Evolutionary conservation across 2,797 vertebrate genomes (phyloP).

Genomic region (Artibeus jamaicensis): DNA sequence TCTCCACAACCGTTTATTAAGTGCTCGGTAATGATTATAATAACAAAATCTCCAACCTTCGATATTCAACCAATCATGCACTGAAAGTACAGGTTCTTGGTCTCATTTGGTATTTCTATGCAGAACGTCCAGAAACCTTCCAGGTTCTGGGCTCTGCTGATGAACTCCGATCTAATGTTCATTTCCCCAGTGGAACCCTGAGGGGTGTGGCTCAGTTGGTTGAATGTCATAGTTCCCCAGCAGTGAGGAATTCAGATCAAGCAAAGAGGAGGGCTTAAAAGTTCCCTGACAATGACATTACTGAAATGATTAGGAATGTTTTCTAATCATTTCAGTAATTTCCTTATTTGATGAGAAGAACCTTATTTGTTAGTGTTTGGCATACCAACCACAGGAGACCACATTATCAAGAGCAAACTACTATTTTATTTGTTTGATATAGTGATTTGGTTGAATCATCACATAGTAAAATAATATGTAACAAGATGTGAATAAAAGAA

Average conservation of each 20-base stretch:
- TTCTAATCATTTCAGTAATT: too few species aligned
- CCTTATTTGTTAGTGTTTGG: constrained; percentile 5
- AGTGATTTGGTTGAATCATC: not conserved
- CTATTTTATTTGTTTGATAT: not conserved
- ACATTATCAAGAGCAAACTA: not conserved
- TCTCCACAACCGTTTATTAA: not conserved
- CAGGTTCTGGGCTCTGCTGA: not conserved
- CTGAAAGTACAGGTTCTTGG: not conserved
- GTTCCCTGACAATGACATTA: not conserved
- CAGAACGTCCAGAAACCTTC: not conserved
- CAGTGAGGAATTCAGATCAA: constrained; percentile 4
- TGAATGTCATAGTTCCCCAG: not conserved
- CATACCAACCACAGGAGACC: not conserved
- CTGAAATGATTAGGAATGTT: constrained; percentile 17
- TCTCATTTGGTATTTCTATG: not conserved
- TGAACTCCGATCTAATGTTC: not conserved
- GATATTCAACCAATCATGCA: not conserved
- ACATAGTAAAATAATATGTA: not conserved
- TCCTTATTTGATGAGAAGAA: not conserved
- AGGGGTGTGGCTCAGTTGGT: too few species aligned
- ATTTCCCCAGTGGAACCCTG: not conserved
- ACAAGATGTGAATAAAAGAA: not conserved
- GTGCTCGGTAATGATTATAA: not conserved
- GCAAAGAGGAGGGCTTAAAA: not conserved
- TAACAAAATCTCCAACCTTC: not conserved